Conservation (phyloP, 2,888 invertebrate genomes). For the Taphrorychus bicolor region DNA sequence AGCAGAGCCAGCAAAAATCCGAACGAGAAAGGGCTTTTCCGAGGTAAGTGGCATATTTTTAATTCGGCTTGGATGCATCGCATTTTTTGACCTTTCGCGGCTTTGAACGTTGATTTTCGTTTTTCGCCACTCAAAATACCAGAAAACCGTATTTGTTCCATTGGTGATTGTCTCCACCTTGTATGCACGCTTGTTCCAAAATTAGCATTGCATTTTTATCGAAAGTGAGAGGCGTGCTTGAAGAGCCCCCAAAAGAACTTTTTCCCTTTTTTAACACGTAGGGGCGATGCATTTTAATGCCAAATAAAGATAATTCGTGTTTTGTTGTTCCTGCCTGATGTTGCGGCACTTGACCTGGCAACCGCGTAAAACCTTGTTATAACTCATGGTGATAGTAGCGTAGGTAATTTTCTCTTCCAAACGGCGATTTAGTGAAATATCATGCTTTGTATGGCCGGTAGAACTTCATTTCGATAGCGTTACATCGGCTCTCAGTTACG, state of each 20-base stretch:
- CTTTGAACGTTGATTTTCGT: not conserved
- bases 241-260: slow-evolving; percentile 31
- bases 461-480: slow-evolving; percentile 22
- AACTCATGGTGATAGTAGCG: slow-evolving; percentile 16
- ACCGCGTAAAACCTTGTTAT: slow-evolving; percentile 55
- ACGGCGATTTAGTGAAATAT: not conserved
- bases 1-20: slow-evolving; percentile 49
- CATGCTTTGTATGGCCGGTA: not conserved
- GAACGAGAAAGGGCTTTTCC: slow-evolving; percentile 53
- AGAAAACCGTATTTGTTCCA: slow-evolving; percentile 37
- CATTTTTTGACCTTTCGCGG: not conserved
- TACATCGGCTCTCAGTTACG: slow-evolving; percentile 40
- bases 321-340: slow-evolving; percentile 60
- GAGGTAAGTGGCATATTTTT: slow-evolving; percentile 60
- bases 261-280: not conserved
- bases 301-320: slow-evolving; percentile 56
- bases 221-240: slow-evolving; percentile 54
- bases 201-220: slow-evolving; percentile 52
- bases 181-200: slow-evolving; percentile 51
- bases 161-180: slow-evolving; percentile 38
- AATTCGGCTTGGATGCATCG: not conserved
- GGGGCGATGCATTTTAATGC: slow-evolving; percentile 45
- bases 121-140: slow-evolving; percentile 5
- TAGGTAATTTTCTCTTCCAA: not conserved
- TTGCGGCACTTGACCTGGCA: slow-evolving; percentile 61